Evolutionary conservation across 2,888 invertebrate species (phyloP).

Genomic region (Saturnia pavonia): DNA sequence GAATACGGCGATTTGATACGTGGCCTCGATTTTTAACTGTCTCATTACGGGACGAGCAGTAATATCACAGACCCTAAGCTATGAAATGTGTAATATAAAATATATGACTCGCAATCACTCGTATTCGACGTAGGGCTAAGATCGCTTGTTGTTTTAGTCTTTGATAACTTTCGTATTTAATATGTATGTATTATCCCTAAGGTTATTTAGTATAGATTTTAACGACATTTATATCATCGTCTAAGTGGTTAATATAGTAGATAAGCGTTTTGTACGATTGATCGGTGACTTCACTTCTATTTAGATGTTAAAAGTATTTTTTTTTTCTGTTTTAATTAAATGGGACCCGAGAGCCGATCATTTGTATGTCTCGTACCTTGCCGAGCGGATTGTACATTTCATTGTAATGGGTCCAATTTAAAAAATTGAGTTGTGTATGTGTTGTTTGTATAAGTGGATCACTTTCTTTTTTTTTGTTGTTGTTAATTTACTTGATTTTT

Average conservation of each 20-base stretch:
- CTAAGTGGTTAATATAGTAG: conserved; percentile 48
- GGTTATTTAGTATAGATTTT: conserved; percentile 49
- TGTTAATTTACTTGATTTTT: neutral
- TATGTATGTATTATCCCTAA: conserved; percentile 47
- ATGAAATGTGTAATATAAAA: conserved; percentile 73
- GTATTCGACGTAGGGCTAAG: conserved; percentile 51
- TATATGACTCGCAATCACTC: conserved; percentile 34
- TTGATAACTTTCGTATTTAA: conserved; percentile 52
- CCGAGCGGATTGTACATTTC: conserved; percentile 71
- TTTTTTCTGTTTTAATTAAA: conserved; percentile 28
- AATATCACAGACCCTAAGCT: conserved; percentile 66
- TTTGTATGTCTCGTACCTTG: conserved; percentile 48
- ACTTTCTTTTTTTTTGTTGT: conserved; percentile 2
- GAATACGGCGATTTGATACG: conserved; percentile 59
- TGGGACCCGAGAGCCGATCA: conserved; percentile 49
- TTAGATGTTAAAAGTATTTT: conserved; percentile 26
- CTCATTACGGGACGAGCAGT: conserved; percentile 46
- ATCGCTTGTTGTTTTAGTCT: conserved; percentile 53
- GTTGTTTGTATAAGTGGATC: conserved; percentile 18
- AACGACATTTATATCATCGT: conserved; percentile 42
- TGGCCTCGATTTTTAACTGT: conserved; percentile 78
- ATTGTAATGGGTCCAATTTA: conserved; percentile 71
- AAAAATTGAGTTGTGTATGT: neutral
- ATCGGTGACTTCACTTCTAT: conserved; percentile 43
- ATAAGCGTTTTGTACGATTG: conserved; percentile 52